A percentile compares a stretch with the other conserved stretches of the same genome.
phyloP scores from a whole-genome alignment of 2,113 vertebrate species.

The Tricholaema leucomelas region DNA sequence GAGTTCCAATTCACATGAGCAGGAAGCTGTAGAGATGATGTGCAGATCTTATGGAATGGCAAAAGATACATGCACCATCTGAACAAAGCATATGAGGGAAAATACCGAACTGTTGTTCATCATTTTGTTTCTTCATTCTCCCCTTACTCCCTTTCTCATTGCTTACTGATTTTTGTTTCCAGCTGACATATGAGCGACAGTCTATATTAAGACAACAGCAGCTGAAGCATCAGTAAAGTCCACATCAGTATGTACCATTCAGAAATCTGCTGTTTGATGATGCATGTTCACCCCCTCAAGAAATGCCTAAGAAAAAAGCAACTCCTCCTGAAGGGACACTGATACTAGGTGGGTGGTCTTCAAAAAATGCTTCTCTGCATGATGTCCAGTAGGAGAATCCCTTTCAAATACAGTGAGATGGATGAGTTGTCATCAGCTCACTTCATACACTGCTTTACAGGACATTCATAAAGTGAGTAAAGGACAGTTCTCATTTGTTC shows the following conservation, averaged over 20 bases:
- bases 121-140: constrained; percentile 23
- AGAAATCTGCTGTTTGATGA: constrained; percentile 19
- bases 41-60: not conserved
- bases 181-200: constrained; percentile 59
- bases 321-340: not conserved
- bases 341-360: constrained; percentile 21
- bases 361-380: constrained; percentile 27
- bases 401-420: constrained; percentile 43
- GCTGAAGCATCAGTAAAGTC: constrained; percentile 60
- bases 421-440: constrained; percentile 26
- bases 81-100: not conserved
- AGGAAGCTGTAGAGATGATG: not conserved
- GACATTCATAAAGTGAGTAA: not conserved
- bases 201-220: constrained; percentile 68
- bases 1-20: fast-evolving
- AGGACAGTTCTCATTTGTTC: not conserved
- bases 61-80: not conserved
- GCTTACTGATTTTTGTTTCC: constrained; percentile 75
- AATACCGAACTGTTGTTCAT: not conserved
- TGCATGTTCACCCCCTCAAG: not conserved
- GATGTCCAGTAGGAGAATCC: constrained; percentile 29
- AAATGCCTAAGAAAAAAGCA: constrained; percentile 1
- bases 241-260: constrained; percentile 16
- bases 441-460: not conserved
- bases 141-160: constrained; percentile 61